Base-by-base conservation (phyloP, 2,113 vertebrate genomes). In the Pan paniscus region DNA sequence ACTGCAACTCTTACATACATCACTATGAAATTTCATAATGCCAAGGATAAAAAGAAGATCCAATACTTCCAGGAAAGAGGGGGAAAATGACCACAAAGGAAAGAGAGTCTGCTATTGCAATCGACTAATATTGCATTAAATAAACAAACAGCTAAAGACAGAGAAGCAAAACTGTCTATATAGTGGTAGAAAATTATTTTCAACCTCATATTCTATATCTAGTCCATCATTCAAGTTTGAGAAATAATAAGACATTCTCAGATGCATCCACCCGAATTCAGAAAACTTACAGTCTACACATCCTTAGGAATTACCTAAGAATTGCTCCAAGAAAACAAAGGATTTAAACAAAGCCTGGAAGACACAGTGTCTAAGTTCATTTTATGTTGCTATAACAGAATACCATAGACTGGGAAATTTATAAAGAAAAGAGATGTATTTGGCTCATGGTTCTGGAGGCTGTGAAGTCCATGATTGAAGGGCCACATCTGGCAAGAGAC, bases 281-380 rank as follows among this genome's bases (percentile, higher is more conserved):
- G 67, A 87, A 75, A 87, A 20, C 67, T 23, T 81, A 59, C 61
- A 68, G 13, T 61, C 73, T 73, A 55, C 3, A 11, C 20, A 57
- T 59, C 35, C 38, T 75, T 25, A 25, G 12, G 30, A 46, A 59
- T n/a, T 43, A 38, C 22, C 30, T 86, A 46, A 90, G 48, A 68
- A 90, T 10, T 81, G 16, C 38, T 67, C 57, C 94, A 90, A 32
- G 38, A 61, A 97, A 93, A 86, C 38, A 86, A 93, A 75, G 18
- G 18, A 57, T 68, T 90, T 75, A 73, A 64, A 32, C 64, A 73
- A 80, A 68, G 64, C 50, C n/a, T 52, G 7, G 38, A 27, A 22
- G 32, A 32, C 16, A 18, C 16, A 22, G 70, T 40, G 20, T 40
- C 8, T 72, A 38, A 38, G 67, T 38, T 30, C 20, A 22, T 72